A percentile compares a stretch with the other conserved stretches of the same genome.
These are phyloP conservation scores for Antheraea assamensis DNA, from an alignment of 2,888 invertebrate species.

Conservation along the genomic window DNA sequence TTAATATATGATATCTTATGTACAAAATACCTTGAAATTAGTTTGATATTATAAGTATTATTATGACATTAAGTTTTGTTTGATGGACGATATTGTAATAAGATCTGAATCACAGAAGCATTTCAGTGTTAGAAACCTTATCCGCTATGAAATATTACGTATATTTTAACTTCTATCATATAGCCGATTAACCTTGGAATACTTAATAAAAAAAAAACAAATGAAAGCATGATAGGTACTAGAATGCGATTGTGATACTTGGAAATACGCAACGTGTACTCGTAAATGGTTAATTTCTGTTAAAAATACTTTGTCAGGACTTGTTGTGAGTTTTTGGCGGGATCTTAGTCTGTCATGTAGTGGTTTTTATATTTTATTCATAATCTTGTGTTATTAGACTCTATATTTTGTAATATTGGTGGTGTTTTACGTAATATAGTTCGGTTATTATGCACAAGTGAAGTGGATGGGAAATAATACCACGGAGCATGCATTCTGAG, in stretches of 20 bases:
- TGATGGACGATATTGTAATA: slow-evolving; percentile 2
- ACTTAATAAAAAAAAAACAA: slow-evolving; percentile 4
- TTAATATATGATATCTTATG: neutral
- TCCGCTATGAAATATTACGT: neutral
- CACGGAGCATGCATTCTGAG: no score
- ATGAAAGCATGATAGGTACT: neutral
- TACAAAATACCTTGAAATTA: neutral
- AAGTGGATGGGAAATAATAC: no score
- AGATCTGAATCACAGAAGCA: slow-evolving; percentile 15
- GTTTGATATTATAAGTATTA: neutral
- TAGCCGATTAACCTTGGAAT: slow-evolving; percentile 8
- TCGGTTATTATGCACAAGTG: no score
- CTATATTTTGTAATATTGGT: no score
- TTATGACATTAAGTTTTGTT: neutral
- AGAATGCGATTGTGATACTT: neutral
- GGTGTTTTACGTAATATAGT: no score
- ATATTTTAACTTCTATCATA: neutral
- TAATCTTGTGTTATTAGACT: no score
- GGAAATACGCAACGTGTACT: neutral
- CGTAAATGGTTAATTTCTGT: neutral
- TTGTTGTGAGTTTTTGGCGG: no score
- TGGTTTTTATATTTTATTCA: no score
- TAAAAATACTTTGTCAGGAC: neutral
- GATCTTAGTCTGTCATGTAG: no score
- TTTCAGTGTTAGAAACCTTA: slow-evolving; percentile 13